Base-by-base conservation (phyloP, 2,113 vertebrate genomes). In the Nothoprocta perdicaria region DNA sequence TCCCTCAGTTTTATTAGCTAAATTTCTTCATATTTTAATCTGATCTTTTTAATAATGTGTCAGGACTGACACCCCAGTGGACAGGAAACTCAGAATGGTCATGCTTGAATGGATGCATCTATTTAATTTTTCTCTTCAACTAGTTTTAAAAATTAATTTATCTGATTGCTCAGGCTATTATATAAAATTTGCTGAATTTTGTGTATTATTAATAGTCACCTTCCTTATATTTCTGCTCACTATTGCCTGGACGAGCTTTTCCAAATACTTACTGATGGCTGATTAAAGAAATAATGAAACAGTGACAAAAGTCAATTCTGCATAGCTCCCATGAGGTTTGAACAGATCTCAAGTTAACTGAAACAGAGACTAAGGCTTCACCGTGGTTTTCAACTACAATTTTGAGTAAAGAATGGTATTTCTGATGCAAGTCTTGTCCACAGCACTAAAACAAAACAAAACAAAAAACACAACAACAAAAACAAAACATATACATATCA, bases 121-220 rank as follows among this genome's bases (percentile, higher is more conserved):
- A 95, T 96, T 96, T 96, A 97, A 97, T 95, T 97, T 96, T 97
- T 95, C 87, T 91, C 82, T 93, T 90, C 94, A 92, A 85, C 92
- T 91, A 90, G 93, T 52, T 97, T 95, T 92, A 94, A 96, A 97
- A 82, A 86, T 96, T 97, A 97, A 97, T 97, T 97, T 94, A 94
- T 91, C 84, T 95, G 92, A 96, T 96, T 96, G 94, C 90, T 96
- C 65, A 94, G 71, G 89, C 79, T 95, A 90, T 97, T 96, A 96
- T 90, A 77, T 84, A 96, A 96, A 96, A 95, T 93, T 80, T 95
- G 91, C 91, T 92, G 89, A 77, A 95, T 91, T 91, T 93, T 94
- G 62, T 94, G 90, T 75, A 48, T 95, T 91, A 92, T 80, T 97
- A 97, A 94, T 96, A 95, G 81, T 66, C 72, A 91, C 79, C 45